Evolutionary conservation across 2,113 vertebrate species (phyloP), one percentile per base, ranked within the genome.

Genomic region (Oryzias javanicus): DNA sequence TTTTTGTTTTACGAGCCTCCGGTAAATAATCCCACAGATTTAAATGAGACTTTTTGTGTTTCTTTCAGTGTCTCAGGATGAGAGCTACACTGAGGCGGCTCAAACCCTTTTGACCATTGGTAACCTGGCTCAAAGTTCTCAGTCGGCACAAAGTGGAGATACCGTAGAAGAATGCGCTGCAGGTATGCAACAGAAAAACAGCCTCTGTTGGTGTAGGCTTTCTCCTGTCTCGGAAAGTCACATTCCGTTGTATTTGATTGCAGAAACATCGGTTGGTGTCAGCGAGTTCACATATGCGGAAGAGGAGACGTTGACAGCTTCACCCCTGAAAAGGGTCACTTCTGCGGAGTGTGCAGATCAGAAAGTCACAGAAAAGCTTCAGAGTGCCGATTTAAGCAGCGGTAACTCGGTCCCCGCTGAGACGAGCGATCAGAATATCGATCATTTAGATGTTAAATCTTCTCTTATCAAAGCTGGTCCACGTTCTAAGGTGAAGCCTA

Each of bases 11-110:
- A 10, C 56, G 15, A 35, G 1, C 2, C 41, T 14, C 12, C 4
- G 12, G 3, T 62, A 16, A 10, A 51, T 3, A 22, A 4, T 20
- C 17, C 4, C 40, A 3, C 16, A 8, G 3, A 41, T 55, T 41
- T 1, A 55, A 1, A 56, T 18, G 1, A 44, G 17, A 20, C 0
- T 17, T 49, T 29, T 24, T 58, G 50, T 2, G 8, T 0, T 49
- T 54, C 63, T 67, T 56, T 57, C 56, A 95, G 93, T 84, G 57
- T 59, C 83, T 78, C 92, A 73, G 0, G 70, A 79, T 0, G 91
- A 95, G 68, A 93, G 94, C 87, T 95, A 93, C 74, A 87, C 94
- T 1, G 94, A 98, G 86, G 96, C 96, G 41, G 96, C 96, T 53
- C 92, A 94, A 82, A 93, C 95, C 45, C 89, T 98, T 64, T 88